A percentile compares a stretch with the other conserved stretches of the same genome.
These are phyloP conservation scores for Onthophagus taurus DNA, from an alignment of 1,140 invertebrate genomes.

Conservation along the genomic window DNA sequence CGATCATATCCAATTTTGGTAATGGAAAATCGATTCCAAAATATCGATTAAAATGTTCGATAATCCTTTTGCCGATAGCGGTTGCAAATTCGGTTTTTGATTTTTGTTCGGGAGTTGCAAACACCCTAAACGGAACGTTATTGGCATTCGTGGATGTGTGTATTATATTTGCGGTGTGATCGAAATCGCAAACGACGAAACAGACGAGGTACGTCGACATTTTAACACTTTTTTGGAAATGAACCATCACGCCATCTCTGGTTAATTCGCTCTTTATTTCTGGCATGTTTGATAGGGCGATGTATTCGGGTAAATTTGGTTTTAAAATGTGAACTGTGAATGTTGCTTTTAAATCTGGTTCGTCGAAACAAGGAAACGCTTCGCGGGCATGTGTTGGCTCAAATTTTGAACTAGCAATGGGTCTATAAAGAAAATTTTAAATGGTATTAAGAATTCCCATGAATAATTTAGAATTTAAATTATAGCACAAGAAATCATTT, in stretches of 20 bases:
- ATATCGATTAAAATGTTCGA: slow-evolving; percentile 79
- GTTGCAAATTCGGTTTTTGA: slow-evolving; percentile 73
- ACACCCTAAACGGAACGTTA: slow-evolving; percentile 57
- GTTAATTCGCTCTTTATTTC: slow-evolving; percentile 17
- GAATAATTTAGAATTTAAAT: too few relatives aligned
- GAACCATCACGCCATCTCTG: slow-evolving; percentile 37
- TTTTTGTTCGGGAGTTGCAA: slow-evolving; percentile 61
- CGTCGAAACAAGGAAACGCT: slow-evolving; percentile 93
- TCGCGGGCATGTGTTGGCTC: slow-evolving; percentile 86
- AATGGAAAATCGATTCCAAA: slow-evolving; percentile 80
- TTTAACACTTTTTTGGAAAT: slow-evolving; percentile 68
- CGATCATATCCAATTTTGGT: slow-evolving; percentile 84
- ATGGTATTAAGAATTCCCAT: too few relatives aligned
- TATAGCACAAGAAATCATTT: too few relatives aligned
- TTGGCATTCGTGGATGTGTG: slow-evolving; percentile 48
- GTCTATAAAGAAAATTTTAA: slow-evolving; percentile 41
- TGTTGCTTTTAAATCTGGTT: slow-evolving; percentile 85
- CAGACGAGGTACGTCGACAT: slow-evolving; percentile 91
- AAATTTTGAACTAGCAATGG: slow-evolving; percentile 83
- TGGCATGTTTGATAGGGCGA: slow-evolving; percentile 60
- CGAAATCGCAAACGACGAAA: slow-evolving; percentile 88
- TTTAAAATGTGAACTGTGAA: slow-evolving; percentile 71
- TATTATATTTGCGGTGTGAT: slow-evolving; percentile 41
- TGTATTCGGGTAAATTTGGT: slow-evolving; percentile 50
- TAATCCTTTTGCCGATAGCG: slow-evolving; percentile 63